A percentile compares a stretch with the other conserved stretches of the same genome.
Evolutionary conservation across 2,888 invertebrate species (phyloP).

Genomic region (Drosophila nr. perissopoda): DNA sequence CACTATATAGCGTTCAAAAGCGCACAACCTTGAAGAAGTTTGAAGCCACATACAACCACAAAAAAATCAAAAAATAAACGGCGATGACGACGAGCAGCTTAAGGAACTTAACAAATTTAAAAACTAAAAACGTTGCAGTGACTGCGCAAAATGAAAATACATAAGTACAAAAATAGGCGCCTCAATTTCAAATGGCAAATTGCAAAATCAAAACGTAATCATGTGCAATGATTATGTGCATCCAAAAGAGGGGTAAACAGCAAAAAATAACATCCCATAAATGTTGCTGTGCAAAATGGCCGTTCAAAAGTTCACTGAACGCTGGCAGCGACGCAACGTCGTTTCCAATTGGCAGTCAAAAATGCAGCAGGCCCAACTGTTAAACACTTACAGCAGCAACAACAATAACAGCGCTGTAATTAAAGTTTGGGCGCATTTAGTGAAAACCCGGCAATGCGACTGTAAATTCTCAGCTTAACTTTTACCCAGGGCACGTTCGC

Average conservation of each 20-base stretch:
- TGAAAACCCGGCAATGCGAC: slow-evolving; percentile 37
- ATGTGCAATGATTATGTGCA: slow-evolving; percentile 50
- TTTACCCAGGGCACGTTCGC: slow-evolving; percentile 68
- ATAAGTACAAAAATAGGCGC: slow-evolving; percentile 35
- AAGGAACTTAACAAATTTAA: slow-evolving; percentile 51
- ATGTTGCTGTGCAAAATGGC: slow-evolving; percentile 43
- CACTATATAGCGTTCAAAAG: slow-evolving; percentile 48
- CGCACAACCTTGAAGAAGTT: slow-evolving; percentile 74
- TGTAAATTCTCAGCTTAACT: slow-evolving; percentile 67
- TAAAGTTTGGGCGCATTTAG: slow-evolving; percentile 19
- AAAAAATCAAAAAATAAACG: slow-evolving; percentile 12
- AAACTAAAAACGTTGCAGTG: slow-evolving; percentile 34
- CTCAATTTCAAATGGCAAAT: slow-evolving; percentile 44
- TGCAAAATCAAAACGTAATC: slow-evolving; percentile 52
- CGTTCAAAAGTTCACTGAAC: slow-evolving; percentile 67
- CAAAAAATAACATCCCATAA: slow-evolving; percentile 28
- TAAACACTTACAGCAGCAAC: slow-evolving; percentile 8
- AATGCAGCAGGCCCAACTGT: slow-evolving; percentile 38
- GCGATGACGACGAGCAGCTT: slow-evolving; percentile 38
- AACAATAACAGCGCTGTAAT: slow-evolving; percentile 27
- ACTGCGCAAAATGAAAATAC: slow-evolving; percentile 38
- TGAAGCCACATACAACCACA: slow-evolving; percentile 49
- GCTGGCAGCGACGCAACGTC: slow-evolving; percentile 37
- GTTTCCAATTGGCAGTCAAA: slow-evolving; percentile 31
- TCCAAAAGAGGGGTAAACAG: slow-evolving; percentile 38